These are phyloP conservation scores for Merops nubicus DNA, from an alignment of 2,113 vertebrate species.

Conservation along the genomic window DNA sequence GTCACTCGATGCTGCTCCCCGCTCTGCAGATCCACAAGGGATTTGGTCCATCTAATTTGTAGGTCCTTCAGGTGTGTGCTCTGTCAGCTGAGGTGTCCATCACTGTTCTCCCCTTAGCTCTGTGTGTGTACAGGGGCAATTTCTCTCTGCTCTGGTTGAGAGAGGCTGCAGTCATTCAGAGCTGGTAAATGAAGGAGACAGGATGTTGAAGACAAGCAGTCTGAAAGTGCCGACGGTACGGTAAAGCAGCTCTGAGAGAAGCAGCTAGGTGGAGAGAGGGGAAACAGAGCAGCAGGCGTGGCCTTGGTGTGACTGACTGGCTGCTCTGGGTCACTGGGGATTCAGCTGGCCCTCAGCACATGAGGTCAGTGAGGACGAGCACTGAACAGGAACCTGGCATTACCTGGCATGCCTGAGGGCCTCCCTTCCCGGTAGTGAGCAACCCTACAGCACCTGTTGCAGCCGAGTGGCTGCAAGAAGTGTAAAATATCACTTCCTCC, in stretches of 20 bases:
- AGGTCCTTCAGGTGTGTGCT: not conserved
- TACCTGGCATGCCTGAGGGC: not conserved
- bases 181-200: not conserved
- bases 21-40: not conserved
- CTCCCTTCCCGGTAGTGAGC: not conserved
- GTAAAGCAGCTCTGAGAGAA: not conserved
- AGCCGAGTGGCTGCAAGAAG: not conserved
- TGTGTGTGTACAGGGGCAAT: fast-evolving
- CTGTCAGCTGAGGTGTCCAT: not conserved
- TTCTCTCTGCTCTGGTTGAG: not conserved
- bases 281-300: not conserved
- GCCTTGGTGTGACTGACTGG: not conserved
- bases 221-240: fast-evolving
- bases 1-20: not conserved
- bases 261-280: not conserved
- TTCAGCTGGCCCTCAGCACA: not conserved
- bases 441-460: not conserved
- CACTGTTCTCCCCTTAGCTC: fast-evolving
- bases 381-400: not conserved
- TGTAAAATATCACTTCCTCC: not conserved
- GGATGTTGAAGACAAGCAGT: not conserved
- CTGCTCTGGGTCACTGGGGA: not conserved
- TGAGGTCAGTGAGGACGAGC: fast-evolving
- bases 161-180: not conserved
- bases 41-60: fast-evolving